Evolutionary conservation across 2,113 vertebrate genomes (phyloP).

Genomic region (Hipposideros armiger): DNA sequence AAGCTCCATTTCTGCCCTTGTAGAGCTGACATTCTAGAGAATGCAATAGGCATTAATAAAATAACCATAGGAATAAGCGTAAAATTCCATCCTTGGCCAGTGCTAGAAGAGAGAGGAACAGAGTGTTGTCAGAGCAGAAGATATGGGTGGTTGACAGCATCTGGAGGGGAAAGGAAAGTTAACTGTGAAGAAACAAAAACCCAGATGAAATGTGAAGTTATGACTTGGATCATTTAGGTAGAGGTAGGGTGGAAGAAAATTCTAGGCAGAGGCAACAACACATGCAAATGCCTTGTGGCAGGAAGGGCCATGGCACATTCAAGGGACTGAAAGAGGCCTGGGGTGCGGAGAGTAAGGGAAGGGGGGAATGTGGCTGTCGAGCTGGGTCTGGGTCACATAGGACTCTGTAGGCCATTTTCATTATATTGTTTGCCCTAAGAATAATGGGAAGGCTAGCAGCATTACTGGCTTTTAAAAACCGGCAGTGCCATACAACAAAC

Average conservation of each 20-base stretch:
- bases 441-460: background rate
- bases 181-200: background rate
- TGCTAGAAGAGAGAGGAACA: background rate
- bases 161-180: background rate
- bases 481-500: background rate
- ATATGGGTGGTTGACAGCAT: background rate
- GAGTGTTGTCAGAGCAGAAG: background rate
- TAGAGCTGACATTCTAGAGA: background rate
- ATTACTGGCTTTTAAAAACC: background rate
- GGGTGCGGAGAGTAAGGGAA: background rate
- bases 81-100: background rate
- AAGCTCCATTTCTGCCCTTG: background rate
- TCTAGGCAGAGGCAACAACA: background rate
- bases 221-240: background rate
- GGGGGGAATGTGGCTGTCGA: background rate
- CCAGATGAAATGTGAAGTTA: background rate
- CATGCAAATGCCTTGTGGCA: background rate
- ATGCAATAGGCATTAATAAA: background rate
- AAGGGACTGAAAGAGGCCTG: background rate
- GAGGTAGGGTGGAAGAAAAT: background rate
- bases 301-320: rapidly evolving
- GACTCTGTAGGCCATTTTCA: background rate
- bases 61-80: background rate
- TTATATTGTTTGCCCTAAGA: background rate
- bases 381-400: background rate